A percentile compares a stretch with the other conserved stretches of the same genome.
Conservation (phyloP, 2,797 vertebrate genomes). For the Nyctalus aviator region DNA sequence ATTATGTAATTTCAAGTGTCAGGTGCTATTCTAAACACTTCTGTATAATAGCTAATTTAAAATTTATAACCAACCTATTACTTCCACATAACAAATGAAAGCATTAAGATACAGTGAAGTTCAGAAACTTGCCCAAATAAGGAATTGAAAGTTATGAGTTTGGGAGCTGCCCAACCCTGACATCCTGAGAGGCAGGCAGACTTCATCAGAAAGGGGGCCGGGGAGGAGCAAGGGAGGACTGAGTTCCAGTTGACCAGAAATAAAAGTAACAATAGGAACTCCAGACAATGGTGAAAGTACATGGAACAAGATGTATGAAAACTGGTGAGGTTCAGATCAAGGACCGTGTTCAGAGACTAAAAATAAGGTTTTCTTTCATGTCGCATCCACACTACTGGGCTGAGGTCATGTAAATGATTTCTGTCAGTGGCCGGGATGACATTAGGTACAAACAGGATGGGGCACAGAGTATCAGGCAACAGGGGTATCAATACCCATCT, state of each 20-base stretch:
- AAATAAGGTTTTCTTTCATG: background rate
- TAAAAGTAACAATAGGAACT: background rate
- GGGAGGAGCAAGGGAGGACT: background rate
- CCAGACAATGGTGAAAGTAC: background rate
- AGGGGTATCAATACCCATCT: background rate
- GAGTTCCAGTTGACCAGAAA: background rate
- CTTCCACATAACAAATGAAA: background rate
- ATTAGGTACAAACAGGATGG: background rate
- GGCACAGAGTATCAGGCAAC: background rate
- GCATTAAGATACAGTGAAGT: background rate
- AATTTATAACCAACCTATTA: background rate
- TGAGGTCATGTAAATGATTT: background rate
- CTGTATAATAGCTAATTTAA: background rate
- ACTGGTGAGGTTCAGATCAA: background rate
- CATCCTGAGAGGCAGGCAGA: background rate
- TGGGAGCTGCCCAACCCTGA: background rate
- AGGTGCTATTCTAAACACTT: background rate
- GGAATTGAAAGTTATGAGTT: background rate
- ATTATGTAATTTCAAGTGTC: background rate
- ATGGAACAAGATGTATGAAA: background rate
- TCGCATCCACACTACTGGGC: background rate
- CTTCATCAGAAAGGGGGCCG: background rate
- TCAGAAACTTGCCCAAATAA: conserved; percentile 11
- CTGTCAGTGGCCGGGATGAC: background rate
- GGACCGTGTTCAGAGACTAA: background rate